Conservation (phyloP, 2,888 invertebrate genomes). For the Mesochorus sp. region DNA sequence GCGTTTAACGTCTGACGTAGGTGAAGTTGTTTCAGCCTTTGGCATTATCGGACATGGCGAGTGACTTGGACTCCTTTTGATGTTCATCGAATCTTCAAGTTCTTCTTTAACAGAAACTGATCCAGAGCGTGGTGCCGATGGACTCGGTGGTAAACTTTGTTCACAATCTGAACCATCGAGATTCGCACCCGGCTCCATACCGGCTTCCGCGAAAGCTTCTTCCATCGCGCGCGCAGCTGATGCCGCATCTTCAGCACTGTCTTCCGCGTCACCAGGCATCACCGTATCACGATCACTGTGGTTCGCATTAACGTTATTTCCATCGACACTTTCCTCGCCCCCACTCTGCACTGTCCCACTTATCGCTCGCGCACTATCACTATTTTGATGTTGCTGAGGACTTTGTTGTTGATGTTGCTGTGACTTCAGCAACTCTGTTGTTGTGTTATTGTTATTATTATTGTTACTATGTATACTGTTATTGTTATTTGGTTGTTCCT, state of each 20-base stretch:
- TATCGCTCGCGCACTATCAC: conserved; percentile 79
- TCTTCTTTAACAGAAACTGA: conserved; percentile 80
- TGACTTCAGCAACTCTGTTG: conserved; percentile 82
- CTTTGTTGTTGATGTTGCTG: conserved; percentile 83
- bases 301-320: conserved; percentile 76
- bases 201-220: conserved; percentile 87
- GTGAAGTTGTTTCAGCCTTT: conserved; percentile 77
- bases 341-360: conserved; percentile 81
- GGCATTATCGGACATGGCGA: conserved; percentile 79
- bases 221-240: conserved; percentile 83
- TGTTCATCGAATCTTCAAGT: conserved; percentile 76
- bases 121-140: conserved; percentile 78
- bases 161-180: conserved; percentile 80
- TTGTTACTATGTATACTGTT: conserved; percentile 82
- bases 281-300: conserved; percentile 79
- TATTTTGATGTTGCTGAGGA: conserved; percentile 78
- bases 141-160: conserved; percentile 80
- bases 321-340: conserved; percentile 80
- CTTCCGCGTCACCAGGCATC: conserved; percentile 80
- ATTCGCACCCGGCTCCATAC: conserved; percentile 82
- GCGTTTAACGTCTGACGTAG: conserved; percentile 92
- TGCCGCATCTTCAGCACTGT: conserved; percentile 81
- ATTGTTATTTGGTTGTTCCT: conserved; percentile 85
- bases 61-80: conserved; percentile 79
- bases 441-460: conserved; percentile 84